A percentile compares a stretch with the other conserved stretches of the same genome.
These are phyloP conservation scores for Lacerta bilineata DNA, from an alignment of 2,797 vertebrate species.

Conservation along the genomic window DNA sequence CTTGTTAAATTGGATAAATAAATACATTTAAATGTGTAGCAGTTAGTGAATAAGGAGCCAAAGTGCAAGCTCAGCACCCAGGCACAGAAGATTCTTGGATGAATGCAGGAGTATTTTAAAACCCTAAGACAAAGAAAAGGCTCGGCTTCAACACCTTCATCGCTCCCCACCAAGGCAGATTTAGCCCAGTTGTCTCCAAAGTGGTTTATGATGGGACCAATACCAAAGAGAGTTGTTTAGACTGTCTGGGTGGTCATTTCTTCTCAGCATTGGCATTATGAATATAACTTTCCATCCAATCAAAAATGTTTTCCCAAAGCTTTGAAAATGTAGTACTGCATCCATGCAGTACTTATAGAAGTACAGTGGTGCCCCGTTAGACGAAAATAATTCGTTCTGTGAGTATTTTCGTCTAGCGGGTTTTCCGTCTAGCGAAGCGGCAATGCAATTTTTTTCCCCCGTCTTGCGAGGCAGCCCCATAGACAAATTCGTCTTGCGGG, in stretches of 20 bases:
- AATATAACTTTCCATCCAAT: not conserved
- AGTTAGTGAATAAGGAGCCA: not conserved
- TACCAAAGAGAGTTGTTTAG: not conserved
- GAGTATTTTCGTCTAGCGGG: too few species aligned
- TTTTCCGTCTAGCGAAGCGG: too few species aligned
- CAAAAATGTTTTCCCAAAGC: not conserved
- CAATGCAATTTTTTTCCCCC: too few species aligned
- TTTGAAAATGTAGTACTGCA: not conserved
- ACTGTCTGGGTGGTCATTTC: not conserved
- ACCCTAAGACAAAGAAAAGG: not conserved
- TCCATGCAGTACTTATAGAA: not conserved
- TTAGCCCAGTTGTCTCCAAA: not conserved
- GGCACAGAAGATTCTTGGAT: not conserved
- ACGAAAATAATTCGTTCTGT: too few species aligned
- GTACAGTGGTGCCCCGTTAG: too few species aligned
- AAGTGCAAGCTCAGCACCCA: not conserved
- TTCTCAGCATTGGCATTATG: not conserved
- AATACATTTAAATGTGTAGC: not conserved
- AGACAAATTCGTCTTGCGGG: too few species aligned
- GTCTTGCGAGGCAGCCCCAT: too few species aligned
- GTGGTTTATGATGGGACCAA: not conserved
- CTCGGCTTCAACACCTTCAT: not conserved
- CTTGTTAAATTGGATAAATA: not conserved
- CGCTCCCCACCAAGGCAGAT: not conserved
- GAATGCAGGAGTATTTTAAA: not conserved